Percentiles rank a stretch among this genome's conserved stretches.
phyloP scores from a whole-genome alignment of 2,888 invertebrate species.

The Cephus pulcher region DNA sequence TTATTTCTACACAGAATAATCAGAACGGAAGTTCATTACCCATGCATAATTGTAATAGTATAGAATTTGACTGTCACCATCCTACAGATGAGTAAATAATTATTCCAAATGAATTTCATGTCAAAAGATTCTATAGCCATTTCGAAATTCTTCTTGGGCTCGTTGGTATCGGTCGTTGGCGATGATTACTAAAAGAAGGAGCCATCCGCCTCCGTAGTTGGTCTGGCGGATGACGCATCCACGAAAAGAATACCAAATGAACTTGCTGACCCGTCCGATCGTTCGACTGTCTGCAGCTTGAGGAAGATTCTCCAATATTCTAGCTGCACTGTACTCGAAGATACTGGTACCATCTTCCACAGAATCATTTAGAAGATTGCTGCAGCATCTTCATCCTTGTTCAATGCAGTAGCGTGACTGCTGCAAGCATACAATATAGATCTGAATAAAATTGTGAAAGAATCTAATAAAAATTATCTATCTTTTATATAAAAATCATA shows the following conservation, averaged over 20 bases:
- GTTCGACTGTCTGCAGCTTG: not conserved
- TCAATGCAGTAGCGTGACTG: not conserved
- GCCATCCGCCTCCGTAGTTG: constrained; percentile 1
- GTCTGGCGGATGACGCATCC: constrained; percentile 54
- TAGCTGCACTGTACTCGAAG: not conserved
- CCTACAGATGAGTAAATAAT: not conserved
- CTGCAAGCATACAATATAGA: not conserved
- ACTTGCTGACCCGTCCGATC: constrained; percentile 24
- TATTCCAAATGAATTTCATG: too few species aligned
- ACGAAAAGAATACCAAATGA: constrained; percentile 60
- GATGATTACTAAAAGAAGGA: not conserved
- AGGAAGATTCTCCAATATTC: not conserved
- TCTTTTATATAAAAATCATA: not conserved
- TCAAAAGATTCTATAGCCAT: too few species aligned
- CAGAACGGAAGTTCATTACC: not conserved
- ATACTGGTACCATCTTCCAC: not conserved
- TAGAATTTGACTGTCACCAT: not conserved
- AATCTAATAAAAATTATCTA: not conserved
- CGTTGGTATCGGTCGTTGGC: not conserved
- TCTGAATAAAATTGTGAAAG: not conserved
- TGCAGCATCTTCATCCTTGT: not conserved
- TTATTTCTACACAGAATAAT: not conserved
- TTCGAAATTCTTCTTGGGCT: not conserved
- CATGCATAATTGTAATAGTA: not conserved
- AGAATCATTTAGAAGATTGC: not conserved